Conservation (phyloP, 2,888 invertebrate species). For the Cataglyphis albicans region DNA sequence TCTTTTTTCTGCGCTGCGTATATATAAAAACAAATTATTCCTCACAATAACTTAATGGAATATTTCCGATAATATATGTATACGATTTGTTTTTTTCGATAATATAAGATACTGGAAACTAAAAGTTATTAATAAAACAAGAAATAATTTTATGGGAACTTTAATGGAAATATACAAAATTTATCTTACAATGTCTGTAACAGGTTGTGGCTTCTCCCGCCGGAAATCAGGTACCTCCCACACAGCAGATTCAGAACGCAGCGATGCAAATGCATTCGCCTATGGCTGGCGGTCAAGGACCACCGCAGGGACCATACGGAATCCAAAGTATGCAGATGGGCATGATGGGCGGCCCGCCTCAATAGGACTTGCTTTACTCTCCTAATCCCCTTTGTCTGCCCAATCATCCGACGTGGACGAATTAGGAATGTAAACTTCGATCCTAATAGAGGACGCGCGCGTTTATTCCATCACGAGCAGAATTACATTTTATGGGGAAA, state of each 20-base stretch:
- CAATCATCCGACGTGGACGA: slow-evolving; percentile 75
- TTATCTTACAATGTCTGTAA: slow-evolving; percentile 39
- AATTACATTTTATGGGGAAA: slow-evolving; percentile 44
- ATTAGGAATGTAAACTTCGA: slow-evolving; percentile 55
- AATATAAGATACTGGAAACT: background rate
- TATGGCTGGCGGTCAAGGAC: slow-evolving; percentile 86
- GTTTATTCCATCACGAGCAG: slow-evolving; percentile 14
- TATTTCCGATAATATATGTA: background rate
- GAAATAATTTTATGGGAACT: background rate
- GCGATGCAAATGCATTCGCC: slow-evolving; percentile 88
- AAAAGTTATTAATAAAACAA: background rate
- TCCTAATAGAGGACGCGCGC: background rate
- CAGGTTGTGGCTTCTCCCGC: slow-evolving; percentile 86
- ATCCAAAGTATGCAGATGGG: slow-evolving; percentile 84
- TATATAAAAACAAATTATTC: background rate
- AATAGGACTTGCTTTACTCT: slow-evolving; percentile 82
- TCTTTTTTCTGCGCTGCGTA: background rate
- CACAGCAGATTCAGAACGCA: slow-evolving; percentile 87
- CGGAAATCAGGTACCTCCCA: slow-evolving; percentile 86
- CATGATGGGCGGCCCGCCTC: slow-evolving; percentile 85
- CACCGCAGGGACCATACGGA: slow-evolving; percentile 84
- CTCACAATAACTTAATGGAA: background rate
- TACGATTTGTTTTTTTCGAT: background rate
- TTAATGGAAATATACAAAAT: background rate
- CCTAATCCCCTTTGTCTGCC: slow-evolving; percentile 75